A percentile compares a stretch with the other conserved stretches of the same genome.
These are phyloP conservation scores for Muraenolepis orangiensis DNA, from an alignment of 2,797 vertebrate species.

Conservation along the genomic window DNA sequence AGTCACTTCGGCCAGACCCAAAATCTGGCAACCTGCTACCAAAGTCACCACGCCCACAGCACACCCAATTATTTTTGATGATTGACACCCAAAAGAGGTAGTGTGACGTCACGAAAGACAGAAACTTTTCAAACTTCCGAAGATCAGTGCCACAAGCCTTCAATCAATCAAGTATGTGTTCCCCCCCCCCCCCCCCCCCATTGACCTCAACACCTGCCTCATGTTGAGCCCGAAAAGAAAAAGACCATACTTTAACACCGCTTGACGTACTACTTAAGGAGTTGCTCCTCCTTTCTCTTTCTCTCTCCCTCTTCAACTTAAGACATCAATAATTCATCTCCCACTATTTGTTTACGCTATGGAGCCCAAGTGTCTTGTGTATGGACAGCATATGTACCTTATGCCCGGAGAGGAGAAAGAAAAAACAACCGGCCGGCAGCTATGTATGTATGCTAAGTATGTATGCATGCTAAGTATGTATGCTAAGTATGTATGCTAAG, in stretches of 20 bases:
- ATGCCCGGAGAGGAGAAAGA: not conserved
- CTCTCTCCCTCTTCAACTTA: too few species aligned
- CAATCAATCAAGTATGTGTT: not conserved
- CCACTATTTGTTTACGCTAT: not conserved
- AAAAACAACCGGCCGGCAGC: not conserved
- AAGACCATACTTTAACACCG: not conserved
- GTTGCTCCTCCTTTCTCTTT: not conserved
- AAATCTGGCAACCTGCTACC: not conserved
- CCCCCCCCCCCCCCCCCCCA: not conserved
- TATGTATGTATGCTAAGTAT: not conserved
- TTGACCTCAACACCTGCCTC: not conserved
- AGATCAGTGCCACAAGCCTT: not conserved
- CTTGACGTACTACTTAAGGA: too few species aligned
- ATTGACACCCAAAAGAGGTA: not conserved
- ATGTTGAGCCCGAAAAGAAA: not conserved
- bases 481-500: too few species aligned
- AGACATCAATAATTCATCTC: too few species aligned
- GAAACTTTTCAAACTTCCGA: not conserved
- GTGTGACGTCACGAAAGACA: not conserved
- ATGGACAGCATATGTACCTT: not conserved
- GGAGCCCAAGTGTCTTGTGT: not conserved
- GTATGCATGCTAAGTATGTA: too few species aligned
- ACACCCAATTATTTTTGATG: not conserved
- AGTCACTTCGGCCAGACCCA: not conserved
- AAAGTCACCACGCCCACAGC: not conserved